Evolutionary conservation across 64 coral and sea anemone species (phyloP), one percentile per base, ranked within the genome.

Genomic region (Montipora sp.): DNA sequence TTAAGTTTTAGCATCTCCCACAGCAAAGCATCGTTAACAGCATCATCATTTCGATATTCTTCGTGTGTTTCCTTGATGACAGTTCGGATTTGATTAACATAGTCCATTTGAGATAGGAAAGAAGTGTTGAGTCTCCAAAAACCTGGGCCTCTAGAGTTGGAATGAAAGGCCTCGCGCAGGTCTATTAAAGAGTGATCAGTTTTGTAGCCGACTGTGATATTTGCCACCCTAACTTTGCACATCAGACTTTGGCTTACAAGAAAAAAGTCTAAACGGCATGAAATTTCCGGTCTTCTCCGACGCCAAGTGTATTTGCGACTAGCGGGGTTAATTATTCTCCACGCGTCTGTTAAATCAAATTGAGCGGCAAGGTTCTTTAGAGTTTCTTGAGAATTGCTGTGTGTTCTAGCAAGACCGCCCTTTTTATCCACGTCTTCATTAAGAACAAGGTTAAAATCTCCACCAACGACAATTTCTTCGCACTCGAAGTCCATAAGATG

Each of bases 311-410:
- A 85, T 70, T 51, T 70, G 10, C 21, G 5, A 67, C 3, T 16
- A 13, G 67, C 61, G 13, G 82, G 82, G 66, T 85, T 85, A 14
- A 85, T 59, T 23, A 68, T 27, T 68, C 81, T 68, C 58, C 81
- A 84, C 59, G 81, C 20, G 45, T 84, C 79, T 3, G 58, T 46
- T 27, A 84, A 44, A 7, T 84, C 81, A 69, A 66, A 27, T 69
- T 84, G 57, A 9, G 59, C 58, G 12, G 5, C 43, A 15, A 84
- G 66, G 21, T 84, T 22, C 13, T 70, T 59, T 14, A 84, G 16
- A 3, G 69, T 43, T 18, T 84, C 20, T 14, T 68, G 44, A 12
- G 43, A 67, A 3, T 84, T 23, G 3, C 16, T 68, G 58, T 84
- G 81, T 45, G 81, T 84, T 68, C 20, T 69, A 11, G 10, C 59